Evolutionary conservation across 2,113 vertebrate species (phyloP).

Genomic region (Alosa alosa): DNA sequence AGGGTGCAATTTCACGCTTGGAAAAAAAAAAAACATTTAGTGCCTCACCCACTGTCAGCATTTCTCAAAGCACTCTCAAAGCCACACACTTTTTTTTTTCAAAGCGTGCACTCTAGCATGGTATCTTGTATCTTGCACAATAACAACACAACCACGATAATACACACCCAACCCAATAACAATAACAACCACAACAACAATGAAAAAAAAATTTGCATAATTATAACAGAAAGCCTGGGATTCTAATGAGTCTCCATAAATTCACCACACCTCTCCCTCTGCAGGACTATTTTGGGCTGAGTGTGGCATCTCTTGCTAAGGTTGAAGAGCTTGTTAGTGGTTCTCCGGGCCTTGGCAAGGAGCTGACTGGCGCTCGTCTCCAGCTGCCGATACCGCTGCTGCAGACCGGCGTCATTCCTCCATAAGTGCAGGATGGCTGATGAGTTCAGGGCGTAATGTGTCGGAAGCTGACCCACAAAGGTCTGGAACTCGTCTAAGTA

Average conservation of each 20-base stretch:
- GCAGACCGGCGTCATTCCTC: conserved; percentile 66
- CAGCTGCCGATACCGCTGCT: conserved; percentile 73
- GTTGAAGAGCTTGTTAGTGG: conserved; percentile 74
- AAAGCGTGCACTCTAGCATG: not conserved
- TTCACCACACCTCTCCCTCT: conserved; percentile 70
- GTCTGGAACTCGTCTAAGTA: conserved; percentile 74
- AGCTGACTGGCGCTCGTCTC: conserved; percentile 66
- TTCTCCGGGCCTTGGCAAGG: conserved; percentile 65
- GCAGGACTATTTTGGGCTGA: conserved; percentile 71
- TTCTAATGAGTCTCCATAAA: conserved; percentile 51
- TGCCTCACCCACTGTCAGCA: not conserved
- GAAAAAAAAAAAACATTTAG: not conserved
- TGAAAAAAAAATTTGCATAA: conserved; percentile 51
- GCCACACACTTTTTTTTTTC: not conserved
- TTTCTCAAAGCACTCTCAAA: not conserved
- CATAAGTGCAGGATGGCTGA: conserved; percentile 74
- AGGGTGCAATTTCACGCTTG: conserved; percentile 15
- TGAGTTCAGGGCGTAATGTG: conserved; percentile 71
- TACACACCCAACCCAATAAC: no score
- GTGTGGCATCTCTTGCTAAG: conserved; percentile 76
- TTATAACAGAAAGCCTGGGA: conserved; percentile 48
- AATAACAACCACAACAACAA: not conserved
- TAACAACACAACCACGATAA: not conserved
- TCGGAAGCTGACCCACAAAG: conserved; percentile 72
- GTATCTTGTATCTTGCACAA: not conserved